phyloP scores from a whole-genome alignment of 23 tunicate genomes.

The Oikopleura vanhoeffeni region DNA sequence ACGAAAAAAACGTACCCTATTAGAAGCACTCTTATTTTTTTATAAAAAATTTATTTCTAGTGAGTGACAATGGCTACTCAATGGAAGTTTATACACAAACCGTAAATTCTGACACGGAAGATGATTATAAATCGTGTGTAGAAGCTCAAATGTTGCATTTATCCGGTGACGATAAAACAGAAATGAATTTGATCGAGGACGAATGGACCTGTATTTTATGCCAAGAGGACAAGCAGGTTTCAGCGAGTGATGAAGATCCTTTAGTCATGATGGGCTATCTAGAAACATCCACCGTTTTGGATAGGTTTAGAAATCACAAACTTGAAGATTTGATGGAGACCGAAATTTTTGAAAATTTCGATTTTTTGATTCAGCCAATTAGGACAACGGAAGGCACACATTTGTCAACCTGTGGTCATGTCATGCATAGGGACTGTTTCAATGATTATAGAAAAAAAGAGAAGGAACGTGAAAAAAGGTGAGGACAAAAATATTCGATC shows the following conservation, averaged over 20 bases:
- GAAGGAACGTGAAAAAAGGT: not conserved
- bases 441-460: not conserved
- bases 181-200: not conserved
- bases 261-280: not conserved
- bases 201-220: slow-evolving; percentile 12
- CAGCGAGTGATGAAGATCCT: not conserved
- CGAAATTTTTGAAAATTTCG: not conserved
- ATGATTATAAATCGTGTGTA: too few species aligned
- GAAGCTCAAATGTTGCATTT: too few species aligned
- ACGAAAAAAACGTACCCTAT: too few species aligned
- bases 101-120: too few species aligned
- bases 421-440: not conserved
- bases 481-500: too few species aligned
- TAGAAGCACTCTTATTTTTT: too few species aligned
- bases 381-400: too few species aligned
- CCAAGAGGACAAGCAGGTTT: not conserved
- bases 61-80: too few species aligned
- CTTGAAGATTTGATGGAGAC: not conserved
- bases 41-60: too few species aligned
- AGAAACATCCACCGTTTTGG: not conserved
- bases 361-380: not conserved
- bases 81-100: too few species aligned
- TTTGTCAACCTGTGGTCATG: not conserved
- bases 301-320: not conserved
- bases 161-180: not conserved